phyloP scores from a whole-genome alignment of 1,140 invertebrate species.

The Danaus plexippus region DNA sequence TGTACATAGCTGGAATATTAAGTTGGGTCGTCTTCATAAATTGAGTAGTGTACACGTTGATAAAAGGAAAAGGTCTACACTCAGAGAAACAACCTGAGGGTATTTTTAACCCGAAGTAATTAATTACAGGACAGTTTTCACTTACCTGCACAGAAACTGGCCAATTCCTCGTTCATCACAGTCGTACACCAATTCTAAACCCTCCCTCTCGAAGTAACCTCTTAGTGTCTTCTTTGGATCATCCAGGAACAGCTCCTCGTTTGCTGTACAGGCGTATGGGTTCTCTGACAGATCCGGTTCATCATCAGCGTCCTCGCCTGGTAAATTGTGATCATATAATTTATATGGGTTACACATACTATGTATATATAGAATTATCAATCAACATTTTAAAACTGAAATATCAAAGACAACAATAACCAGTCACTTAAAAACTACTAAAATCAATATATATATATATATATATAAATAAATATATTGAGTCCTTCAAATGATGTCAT shows the following conservation, averaged over 20 bases:
- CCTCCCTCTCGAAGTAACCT: conserved; percentile 97
- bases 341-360: no score
- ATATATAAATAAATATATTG: no score
- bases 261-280: conserved; percentile 84
- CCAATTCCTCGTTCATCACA: conserved; percentile 86
- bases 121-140: background rate
- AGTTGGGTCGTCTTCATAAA: background rate
- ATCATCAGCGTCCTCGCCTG: conserved; percentile 90
- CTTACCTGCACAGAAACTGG: conserved; percentile 78
- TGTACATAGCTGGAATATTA: background rate
- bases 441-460: no score
- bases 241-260: conserved; percentile 91
- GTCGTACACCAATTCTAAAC: conserved; percentile 86
- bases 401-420: no score
- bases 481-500: no score
- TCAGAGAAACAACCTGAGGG: no score
- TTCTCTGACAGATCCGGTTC: conserved; percentile 86
- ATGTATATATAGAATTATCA: no score
- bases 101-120: no score
- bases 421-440: no score
- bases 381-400: no score
- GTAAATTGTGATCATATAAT: conserved; percentile 9
- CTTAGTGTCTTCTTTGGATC: conserved; percentile 96
- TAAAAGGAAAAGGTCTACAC: no score
- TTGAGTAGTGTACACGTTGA: no score